phyloP scores from a whole-genome alignment of 35 echinoderm and acorn worm species.

The Apostichopus parvimensis region DNA sequence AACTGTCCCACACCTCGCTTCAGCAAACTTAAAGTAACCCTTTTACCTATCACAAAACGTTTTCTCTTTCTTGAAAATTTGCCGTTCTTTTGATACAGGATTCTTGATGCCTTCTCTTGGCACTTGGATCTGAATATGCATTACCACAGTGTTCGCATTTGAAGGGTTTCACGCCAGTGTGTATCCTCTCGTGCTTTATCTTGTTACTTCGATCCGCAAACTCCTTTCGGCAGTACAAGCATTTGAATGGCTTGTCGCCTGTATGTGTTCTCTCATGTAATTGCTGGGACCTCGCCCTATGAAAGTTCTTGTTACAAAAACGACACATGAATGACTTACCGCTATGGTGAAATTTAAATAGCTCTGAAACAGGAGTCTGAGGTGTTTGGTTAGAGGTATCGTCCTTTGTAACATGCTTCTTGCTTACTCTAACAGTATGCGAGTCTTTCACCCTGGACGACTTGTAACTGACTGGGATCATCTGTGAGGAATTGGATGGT shows the following conservation, averaged over 20 bases:
- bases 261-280: neutral
- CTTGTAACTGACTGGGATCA: no score
- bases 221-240: neutral
- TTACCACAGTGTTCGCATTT: neutral
- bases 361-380: no score
- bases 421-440: no score
- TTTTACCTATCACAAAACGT: no score
- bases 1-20: no score
- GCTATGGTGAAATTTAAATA: neutral
- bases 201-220: neutral
- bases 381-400: no score
- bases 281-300: neutral
- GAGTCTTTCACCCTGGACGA: no score
- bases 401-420: no score
- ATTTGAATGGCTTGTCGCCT: neutral
- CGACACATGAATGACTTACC: neutral
- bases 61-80: neutral
- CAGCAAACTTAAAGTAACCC: no score
- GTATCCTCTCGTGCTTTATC: neutral
- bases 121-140: slow-evolving; percentile 1
- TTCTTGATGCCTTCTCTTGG: neutral
- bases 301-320: neutral
- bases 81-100: neutral
- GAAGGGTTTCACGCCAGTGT: neutral
- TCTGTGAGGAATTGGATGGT: no score